Conservation (phyloP, 2,888 invertebrate species). For the Liopterus haemorrhoidalis region DNA sequence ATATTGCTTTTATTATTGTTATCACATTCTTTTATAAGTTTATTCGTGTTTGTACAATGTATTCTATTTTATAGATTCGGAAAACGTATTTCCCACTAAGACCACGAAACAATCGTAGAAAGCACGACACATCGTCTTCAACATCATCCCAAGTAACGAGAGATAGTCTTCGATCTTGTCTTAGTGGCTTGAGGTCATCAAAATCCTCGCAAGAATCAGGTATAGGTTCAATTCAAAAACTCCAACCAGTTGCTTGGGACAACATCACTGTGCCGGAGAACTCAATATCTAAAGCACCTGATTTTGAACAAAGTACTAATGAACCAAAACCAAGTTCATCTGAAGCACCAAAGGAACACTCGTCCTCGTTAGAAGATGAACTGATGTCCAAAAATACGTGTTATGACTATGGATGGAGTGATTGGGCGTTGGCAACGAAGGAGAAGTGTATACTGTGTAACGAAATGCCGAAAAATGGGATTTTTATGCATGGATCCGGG, state of each 20-base stretch:
- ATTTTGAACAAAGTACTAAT: not conserved
- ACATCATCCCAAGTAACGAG: slow-evolving; percentile 36
- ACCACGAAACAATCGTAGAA: slow-evolving; percentile 44
- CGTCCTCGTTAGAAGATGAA: slow-evolving; percentile 17
- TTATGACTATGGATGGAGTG: slow-evolving; percentile 19
- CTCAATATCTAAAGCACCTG: slow-evolving; percentile 17
- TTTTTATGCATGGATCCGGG: slow-evolving; percentile 60
- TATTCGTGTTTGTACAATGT: too few species aligned
- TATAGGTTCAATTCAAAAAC: slow-evolving; percentile 42
- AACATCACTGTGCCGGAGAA: slow-evolving; percentile 40
- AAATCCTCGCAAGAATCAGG: slow-evolving; percentile 44
- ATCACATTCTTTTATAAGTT: too few species aligned
- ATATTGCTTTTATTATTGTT: too few species aligned
- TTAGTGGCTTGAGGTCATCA: slow-evolving; percentile 38
- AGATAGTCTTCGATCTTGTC: slow-evolving; percentile 41
- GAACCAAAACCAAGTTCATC: slow-evolving; percentile 5
- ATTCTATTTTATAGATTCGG: slow-evolving; percentile 56
- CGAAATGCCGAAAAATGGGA: slow-evolving; percentile 57
- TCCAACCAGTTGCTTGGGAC: slow-evolving; percentile 37
- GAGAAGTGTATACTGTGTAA: slow-evolving; percentile 57
- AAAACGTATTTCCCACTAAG: slow-evolving; percentile 64
- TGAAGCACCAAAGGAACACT: too few species aligned
- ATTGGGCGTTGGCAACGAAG: slow-evolving; percentile 38
- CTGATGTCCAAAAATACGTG: slow-evolving; percentile 12
- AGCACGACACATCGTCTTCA: slow-evolving; percentile 22